Evolutionary conservation across 2,888 invertebrate species (phyloP).

Genomic region (Pseudeuparius sepicola): DNA sequence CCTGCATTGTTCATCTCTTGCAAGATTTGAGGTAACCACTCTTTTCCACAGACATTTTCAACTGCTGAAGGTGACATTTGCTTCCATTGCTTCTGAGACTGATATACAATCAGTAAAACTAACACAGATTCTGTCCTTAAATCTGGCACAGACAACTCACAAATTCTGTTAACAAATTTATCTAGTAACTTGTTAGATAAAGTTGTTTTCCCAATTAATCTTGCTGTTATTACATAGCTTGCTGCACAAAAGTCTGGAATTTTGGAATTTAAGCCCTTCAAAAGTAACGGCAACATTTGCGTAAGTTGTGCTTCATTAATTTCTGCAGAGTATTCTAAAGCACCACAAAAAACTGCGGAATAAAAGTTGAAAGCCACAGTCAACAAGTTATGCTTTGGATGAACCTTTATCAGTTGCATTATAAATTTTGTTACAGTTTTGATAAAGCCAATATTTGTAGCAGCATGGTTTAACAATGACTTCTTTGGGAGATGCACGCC

Average conservation of each 20-base stretch:
- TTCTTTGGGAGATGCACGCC: conserved; percentile 65
- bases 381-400: conserved; percentile 50
- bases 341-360: conserved; percentile 63
- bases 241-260: conserved; percentile 63
- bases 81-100: conserved; percentile 44
- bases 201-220: conserved; percentile 53
- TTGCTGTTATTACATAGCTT: conserved; percentile 62
- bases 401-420: conserved; percentile 47
- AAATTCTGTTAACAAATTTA: conserved; percentile 50
- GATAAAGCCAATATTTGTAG: conserved; percentile 51
- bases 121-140: conserved; percentile 54
- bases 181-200: conserved; percentile 48
- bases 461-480: conserved; percentile 62
- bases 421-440: conserved; percentile 53
- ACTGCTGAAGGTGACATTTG: conserved; percentile 45
- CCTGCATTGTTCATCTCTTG: conserved; percentile 46
- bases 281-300: conserved; percentile 59
- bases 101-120: conserved; percentile 59
- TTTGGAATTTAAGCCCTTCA: conserved; percentile 58
- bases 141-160: conserved; percentile 40
- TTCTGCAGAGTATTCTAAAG: conserved; percentile 47
- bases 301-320: conserved; percentile 52
- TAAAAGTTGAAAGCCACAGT: conserved; percentile 73
- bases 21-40: conserved; percentile 43
- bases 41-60: conserved; percentile 39